Evolutionary conservation across 2,888 invertebrate species (phyloP), one percentile per base, ranked within the genome.

Genomic region (Seladonia tumulorum): DNA sequence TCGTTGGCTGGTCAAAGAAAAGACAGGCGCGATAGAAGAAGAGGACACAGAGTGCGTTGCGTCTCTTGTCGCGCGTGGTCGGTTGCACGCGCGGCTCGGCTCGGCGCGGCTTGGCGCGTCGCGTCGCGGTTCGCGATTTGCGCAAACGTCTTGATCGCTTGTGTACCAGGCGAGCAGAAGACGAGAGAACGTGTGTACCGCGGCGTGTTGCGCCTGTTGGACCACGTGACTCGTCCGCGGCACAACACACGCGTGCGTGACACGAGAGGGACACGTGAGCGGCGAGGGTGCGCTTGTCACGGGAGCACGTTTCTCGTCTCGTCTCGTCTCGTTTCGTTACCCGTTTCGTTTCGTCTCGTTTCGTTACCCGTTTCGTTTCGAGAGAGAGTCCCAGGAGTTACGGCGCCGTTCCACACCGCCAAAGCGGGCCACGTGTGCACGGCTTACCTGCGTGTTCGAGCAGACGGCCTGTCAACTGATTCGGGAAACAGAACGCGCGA

Each of bases 141-240:
- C 94, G 94, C 94, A 94, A 94, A 94, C 94, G 94, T 94, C 94
- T 93, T 91, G 94, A 92, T 92, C 93, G 92, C 90, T 86, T 85
- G 75, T 85, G 88, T 93, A 94, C 90, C 94, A 94, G 94, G 94
- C 89, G 87, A 94, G 76, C 92, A 94, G 91, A 87, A 91, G 72
- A 45, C 45, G 45, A 68, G 81, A 74, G 57, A 57, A 57, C 57
- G 77, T 77, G 75, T 73, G 49, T 47, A 47, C 63, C 66, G 42
- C 42, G 73, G 68, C n/a, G 39, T 57, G 25, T 76, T 42, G 79
- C 76, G 72, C 70, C 66, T 25, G 49, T 73, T 25, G 49, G 47
- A 53, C 81, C 85, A 80, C 74, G 82, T 76, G 74, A 70, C 66
- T 45, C 7, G 16, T 29, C 16, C 63, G 66, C 79, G 73, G 22